Base-by-base conservation (phyloP, 1,140 invertebrate species). In the Halotydeus destructor region DNA sequence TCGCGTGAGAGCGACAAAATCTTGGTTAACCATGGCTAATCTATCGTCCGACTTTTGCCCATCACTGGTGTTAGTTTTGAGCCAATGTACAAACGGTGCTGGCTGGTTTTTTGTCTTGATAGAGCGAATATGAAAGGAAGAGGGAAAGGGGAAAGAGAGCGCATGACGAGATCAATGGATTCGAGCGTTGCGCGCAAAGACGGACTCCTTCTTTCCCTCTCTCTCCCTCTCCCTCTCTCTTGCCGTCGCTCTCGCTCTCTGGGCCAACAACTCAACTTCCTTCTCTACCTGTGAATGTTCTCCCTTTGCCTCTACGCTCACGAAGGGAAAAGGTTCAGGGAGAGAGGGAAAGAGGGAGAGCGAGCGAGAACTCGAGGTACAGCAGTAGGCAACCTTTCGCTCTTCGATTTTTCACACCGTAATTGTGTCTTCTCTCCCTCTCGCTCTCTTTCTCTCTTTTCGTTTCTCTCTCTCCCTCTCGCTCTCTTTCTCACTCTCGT, bases 141-240 rank as follows among this genome's bases (percentile, higher is more conserved):
- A 33, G 31, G 19, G 27, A 28, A 28, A 28, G 8, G 8, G 14
- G 27, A 28, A 28, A 28, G 27, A 28, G 14, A 9, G 27, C 8
- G 14, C 8, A 28, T 28, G 27, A 28, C 14, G 27, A 28, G 27
- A 28, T 8, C 8, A 28, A n/a, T 9, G 14, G 19, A 12, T n/a
- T 33, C 14, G 19, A 33, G 12, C 14, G 31, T 16, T 33, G 27
- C n/a, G 9, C n/a, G 14, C 31, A 33, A 33, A n/a, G 19, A 19
- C 12, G 1, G 19, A 33, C 19, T 33, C 31, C 31, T 31, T 16
- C 16, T 31, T 16, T 31, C 30, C 16, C 30, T 31, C 30, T 31
- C 30, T 31, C 30, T 31, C 30, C 16, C 30, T 31, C 30, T 31
- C 30, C 16, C 30, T 31, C 30, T 31, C 30, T 31, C 30, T 31